Evolutionary conservation across 1,140 invertebrate genomes (phyloP).

Genomic region (Platorchestia sp.): DNA sequence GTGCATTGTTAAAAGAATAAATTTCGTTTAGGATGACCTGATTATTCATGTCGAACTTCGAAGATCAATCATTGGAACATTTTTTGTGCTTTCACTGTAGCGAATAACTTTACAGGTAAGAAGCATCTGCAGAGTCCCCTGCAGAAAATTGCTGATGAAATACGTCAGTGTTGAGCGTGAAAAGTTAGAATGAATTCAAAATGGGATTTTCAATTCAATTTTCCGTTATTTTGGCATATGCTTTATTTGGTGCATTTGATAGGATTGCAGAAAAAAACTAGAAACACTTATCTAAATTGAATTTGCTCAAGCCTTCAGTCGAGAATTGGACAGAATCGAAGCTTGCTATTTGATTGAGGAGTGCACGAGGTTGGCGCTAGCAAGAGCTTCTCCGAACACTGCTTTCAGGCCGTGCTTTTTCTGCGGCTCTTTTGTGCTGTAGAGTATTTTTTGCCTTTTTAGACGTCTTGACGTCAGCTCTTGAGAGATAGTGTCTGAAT

Average conservation of each 20-base stretch:
- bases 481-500: background rate
- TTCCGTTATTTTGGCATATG: background rate
- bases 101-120: background rate
- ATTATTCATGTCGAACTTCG: too few relatives aligned
- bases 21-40: too few relatives aligned
- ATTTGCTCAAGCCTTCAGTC: background rate
- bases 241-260: background rate
- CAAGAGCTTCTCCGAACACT: background rate
- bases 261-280: background rate
- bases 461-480: background rate
- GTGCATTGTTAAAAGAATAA: too few relatives aligned
- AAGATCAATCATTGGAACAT: too few relatives aligned
- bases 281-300: background rate
- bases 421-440: background rate
- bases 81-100: background rate
- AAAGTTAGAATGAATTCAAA: background rate
- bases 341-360: background rate
- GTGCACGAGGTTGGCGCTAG: too few relatives aligned
- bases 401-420: background rate
- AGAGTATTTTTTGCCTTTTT: background rate
- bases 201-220: background rate
- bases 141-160: background rate
- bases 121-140: background rate
- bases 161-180: background rate
- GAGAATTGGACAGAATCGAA: background rate